Evolutionary conservation across 1,140 invertebrate genomes (phyloP), one percentile per base, ranked within the genome.

Genomic region (Drosophila funebris): DNA sequence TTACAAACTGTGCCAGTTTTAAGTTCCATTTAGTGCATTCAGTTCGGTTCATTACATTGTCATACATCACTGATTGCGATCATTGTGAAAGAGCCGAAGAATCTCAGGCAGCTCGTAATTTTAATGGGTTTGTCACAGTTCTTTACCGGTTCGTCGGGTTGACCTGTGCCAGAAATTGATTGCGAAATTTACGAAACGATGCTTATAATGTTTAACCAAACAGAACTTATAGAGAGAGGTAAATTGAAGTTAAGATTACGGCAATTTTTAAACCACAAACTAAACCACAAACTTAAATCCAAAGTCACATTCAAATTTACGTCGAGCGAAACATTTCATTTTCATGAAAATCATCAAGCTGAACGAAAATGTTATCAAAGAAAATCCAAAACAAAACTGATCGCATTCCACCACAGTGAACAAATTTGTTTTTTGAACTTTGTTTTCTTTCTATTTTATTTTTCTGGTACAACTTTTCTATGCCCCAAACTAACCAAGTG

Each of bases 31-130:
- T 72, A 78, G 75, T 75, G 63, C 78, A 76, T 73, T 79, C 88
- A 88, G 79, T 76, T 88, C 73, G 83, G 72, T 88, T 89, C 73
- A 88, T 88, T 88, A 88, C 79, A 79, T 71, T 73, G 84, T 89
- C 83, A 88, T 72, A 88, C 78, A 69, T 79, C 69, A 89, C 62
- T 52, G 78, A 78, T 61, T 75, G 62, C 36, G 44, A 60, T 53
- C 33, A 73, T 44, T 54, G 22, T 39, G 48, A 2, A 41, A 41
- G 37, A 44, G n/a, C 22, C 43, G 13, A 33, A 46, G 62, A 53
- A 82, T 67, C 43, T 73, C 52, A 39, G 36, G 8, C 60, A 43
- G 31, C 9, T 27, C 22, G 61, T 27, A 58, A 46, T 33, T 53
- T 66, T 82, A 78, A 79, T 88, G 72, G 44, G 54, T 76, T 58